Base-by-base conservation (phyloP, 2,797 vertebrate species). In the Channallabes apus region DNA sequence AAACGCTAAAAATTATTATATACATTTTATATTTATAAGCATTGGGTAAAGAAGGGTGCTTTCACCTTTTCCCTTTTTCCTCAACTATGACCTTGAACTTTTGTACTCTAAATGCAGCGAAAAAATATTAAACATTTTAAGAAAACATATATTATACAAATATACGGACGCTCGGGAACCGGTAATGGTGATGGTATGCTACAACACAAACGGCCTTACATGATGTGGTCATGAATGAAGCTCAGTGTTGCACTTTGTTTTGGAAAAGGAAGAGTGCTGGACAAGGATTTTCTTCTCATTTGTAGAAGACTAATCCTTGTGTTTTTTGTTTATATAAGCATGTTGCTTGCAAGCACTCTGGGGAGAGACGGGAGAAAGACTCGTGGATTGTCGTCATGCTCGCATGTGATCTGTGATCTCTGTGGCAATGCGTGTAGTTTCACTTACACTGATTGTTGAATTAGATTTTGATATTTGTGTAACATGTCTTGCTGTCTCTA, bases 401-500 rank as follows among this genome's bases (percentile, higher is more conserved):
- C 83, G 75, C 0, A 20, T 69, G 14, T 81, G 82, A 77, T 84
- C 72, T 64, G 27, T 64, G 62, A 67, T 18, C 72, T 71, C 64
- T 75, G 75, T 59, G 73, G 76, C 80, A 68, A 61, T 83, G 64
- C 67, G 84, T 85, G 61, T 68, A 85, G 88, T 85, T 90, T 80
- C 78, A 89, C 89, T 89, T 84, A 73, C 87, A n/a, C 78, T 68
- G 84, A 82, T 88, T 86, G 88, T 84, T 83, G 88, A 93, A 93
- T 94, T 91, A 92, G 92, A 92, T 87, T 87, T 75, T 87, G 86
- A 90, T 90, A 91, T 91, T 88, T 91, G 67, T 71, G 80, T 89
- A 91, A 92, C 90, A 91, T 84, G 89, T 87, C 90, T 91, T 91
- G 92, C 86, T 87, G 84, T 91, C 91, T 90, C 90, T 89, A 89